Evolutionary conservation across 2,797 vertebrate species (phyloP).

Genomic region (Parauchenoglanis punctatus): DNA sequence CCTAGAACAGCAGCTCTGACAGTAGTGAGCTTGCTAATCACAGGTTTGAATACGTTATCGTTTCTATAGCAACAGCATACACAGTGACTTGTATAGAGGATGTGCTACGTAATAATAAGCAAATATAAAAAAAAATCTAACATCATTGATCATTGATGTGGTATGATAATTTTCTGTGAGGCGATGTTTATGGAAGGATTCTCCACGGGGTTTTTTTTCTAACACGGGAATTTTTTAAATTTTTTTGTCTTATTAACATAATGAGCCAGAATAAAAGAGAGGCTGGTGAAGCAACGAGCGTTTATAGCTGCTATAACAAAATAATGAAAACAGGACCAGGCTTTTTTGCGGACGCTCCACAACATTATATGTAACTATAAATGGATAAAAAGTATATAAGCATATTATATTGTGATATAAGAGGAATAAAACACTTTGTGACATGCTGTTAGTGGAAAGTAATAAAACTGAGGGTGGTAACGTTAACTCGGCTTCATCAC

Average conservation of each 20-base stretch:
- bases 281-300: neutral
- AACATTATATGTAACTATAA: neutral
- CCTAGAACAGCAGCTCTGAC: neutral
- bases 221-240: no score
- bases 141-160: neutral
- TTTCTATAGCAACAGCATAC: neutral
- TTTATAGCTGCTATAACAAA: neutral
- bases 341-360: neutral
- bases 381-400: neutral
- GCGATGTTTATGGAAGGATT: neutral
- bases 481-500: neutral
- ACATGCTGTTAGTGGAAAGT: neutral
- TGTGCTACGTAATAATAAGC: no score
- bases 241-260: neutral
- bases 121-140: no score
- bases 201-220: neutral
- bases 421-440: neutral
- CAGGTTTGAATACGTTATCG: neutral
- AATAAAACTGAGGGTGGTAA: neutral
- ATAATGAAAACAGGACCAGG: neutral
- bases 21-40: neutral
- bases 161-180: neutral
- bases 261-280: neutral
- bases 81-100: neutral
- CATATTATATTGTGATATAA: neutral